Conservation (phyloP, 2,113 vertebrate species). For the Malurus melanocephalus region DNA sequence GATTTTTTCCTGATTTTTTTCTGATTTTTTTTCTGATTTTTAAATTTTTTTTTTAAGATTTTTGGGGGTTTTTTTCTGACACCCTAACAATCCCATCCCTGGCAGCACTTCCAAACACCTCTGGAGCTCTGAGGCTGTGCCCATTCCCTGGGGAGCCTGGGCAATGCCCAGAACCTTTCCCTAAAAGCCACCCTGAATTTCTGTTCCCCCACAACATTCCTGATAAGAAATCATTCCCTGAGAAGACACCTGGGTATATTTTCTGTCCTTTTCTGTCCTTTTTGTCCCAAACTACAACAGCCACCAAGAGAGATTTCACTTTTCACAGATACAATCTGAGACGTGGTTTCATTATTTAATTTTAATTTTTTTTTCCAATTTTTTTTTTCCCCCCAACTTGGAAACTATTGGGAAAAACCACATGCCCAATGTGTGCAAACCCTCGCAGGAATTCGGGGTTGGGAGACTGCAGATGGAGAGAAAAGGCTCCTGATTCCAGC, state of each 20-base stretch:
- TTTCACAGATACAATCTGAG: not conserved
- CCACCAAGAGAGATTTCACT: not conserved
- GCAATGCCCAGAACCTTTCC: not conserved
- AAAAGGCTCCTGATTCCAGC: constrained; percentile 63
- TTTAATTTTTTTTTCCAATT: not conserved
- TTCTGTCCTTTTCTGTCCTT: not conserved
- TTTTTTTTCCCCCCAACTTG: not conserved
- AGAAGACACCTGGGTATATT: not conserved
- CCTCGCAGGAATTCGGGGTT: not conserved
- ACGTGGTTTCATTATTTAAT: not conserved
- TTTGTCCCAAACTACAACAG: not conserved
- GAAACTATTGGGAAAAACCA: not conserved
- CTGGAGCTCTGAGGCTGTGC: not conserved
- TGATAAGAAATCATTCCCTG: not conserved
- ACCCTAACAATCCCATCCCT: not conserved
- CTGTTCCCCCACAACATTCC: not conserved
- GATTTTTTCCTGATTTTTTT: too few relatives aligned
- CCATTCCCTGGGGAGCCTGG: not conserved
- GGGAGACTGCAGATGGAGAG: constrained; percentile 63
- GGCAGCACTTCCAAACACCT: accelerated
- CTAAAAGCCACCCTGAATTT: not conserved
- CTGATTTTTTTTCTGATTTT: too few relatives aligned
- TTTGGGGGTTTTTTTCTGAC: not conserved
- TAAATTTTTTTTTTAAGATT: too few relatives aligned
- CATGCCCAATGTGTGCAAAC: constrained; percentile 53